phyloP scores from a whole-genome alignment of 2,888 invertebrate species.

The Diarsia dahlii region DNA sequence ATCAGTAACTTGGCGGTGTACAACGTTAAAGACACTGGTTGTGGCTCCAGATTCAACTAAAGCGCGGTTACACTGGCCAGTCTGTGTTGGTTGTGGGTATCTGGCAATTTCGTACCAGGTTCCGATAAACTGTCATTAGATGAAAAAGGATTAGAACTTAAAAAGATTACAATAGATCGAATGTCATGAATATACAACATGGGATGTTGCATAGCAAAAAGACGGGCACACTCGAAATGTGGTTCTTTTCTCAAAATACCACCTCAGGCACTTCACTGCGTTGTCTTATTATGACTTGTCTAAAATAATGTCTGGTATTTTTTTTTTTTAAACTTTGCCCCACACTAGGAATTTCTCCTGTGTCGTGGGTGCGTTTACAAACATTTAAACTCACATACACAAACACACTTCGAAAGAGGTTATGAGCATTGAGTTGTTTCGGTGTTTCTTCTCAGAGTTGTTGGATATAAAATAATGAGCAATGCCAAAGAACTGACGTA shows the following conservation, averaged over 20 bases:
- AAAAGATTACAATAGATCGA: background rate
- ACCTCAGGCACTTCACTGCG: background rate
- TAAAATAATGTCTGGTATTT: background rate
- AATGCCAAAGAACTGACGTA: no score
- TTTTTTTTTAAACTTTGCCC: no score
- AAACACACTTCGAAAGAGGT: background rate
- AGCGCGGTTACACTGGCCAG: constrained; percentile 39
- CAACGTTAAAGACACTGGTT: background rate
- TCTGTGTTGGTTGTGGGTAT: constrained; percentile 33
- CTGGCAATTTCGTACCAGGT: constrained; percentile 39
- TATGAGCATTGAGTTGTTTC: background rate
- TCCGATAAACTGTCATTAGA: constrained; percentile 22
- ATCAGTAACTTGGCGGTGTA: constrained; percentile 25
- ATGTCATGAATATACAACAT: background rate
- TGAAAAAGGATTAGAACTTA: background rate
- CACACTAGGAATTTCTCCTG: no score
- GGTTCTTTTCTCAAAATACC: background rate
- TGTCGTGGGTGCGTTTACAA: no score
- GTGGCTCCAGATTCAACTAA: background rate
- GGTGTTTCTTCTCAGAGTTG: background rate
- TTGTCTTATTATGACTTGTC: background rate
- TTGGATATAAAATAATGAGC: background rate
- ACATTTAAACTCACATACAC: no score
- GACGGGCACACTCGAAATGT: background rate
- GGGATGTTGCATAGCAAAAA: background rate